Conservation (phyloP, 2,113 vertebrate species). For the Pholis gunnellus region DNA sequence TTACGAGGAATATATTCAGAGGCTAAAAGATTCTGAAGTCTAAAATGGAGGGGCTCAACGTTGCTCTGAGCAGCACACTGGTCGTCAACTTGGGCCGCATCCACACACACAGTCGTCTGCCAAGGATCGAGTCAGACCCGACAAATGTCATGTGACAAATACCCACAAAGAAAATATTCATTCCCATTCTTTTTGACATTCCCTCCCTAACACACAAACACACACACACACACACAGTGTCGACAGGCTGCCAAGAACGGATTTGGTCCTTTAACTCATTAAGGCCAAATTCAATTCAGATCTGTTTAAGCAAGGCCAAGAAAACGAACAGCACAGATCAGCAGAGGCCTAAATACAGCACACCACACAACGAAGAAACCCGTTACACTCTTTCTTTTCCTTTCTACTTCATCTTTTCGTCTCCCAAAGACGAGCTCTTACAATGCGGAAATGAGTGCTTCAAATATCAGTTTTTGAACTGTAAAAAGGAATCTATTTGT, state of each 20-base stretch:
- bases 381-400: not conserved
- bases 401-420: not conserved
- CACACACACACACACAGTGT: slow-evolving; percentile 13
- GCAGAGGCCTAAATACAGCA: slow-evolving; percentile 28
- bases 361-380: slow-evolving; percentile 46
- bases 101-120: slow-evolving; percentile 6
- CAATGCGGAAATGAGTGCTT: slow-evolving; percentile 10
- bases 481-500: slow-evolving; percentile 49
- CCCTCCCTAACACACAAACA: not conserved
- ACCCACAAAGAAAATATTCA: slow-evolving; percentile 61
- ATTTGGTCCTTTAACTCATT: slow-evolving; percentile 20
- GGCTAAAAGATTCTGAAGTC: slow-evolving; percentile 14
- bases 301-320: slow-evolving; percentile 5
- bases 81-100: slow-evolving; percentile 20
- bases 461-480: slow-evolving; percentile 44
- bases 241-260: slow-evolving; percentile 37
- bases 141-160: slow-evolving; percentile 55
- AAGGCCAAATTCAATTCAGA: slow-evolving; percentile 48
- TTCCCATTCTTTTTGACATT: slow-evolving; percentile 19
- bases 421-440: not conserved
- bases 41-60: not conserved
- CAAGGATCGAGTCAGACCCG: slow-evolving; percentile 18
- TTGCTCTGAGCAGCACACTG: not conserved
- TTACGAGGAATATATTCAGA: slow-evolving; percentile 1
- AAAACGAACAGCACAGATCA: slow-evolving; percentile 44